Conservation (phyloP, 2,113 vertebrate genomes). For the Lophius piscatorius region DNA sequence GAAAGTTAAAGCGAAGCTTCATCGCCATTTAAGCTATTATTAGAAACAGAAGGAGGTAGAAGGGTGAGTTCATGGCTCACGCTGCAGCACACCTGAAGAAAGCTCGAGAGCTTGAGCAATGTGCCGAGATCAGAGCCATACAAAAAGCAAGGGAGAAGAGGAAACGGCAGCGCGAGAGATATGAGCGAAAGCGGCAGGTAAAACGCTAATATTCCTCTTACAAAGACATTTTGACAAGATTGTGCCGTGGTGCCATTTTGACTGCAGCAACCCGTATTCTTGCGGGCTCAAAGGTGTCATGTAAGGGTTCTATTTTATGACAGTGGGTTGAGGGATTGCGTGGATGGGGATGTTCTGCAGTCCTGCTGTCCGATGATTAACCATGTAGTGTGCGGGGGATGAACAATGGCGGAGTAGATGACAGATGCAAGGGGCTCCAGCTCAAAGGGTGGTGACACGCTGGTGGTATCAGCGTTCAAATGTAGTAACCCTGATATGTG, state of each 20-base stretch:
- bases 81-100: slow-evolving; percentile 97
- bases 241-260: background rate
- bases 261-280: background rate
- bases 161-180: slow-evolving; percentile 84
- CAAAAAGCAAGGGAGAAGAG: slow-evolving; percentile 88
- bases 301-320: background rate
- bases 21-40: background rate
- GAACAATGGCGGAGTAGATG: slow-evolving; percentile 3
- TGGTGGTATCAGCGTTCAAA: background rate
- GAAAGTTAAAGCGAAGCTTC: background rate
- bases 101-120: slow-evolving; percentile 89
- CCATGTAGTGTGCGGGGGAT: background rate
- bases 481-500: too few species aligned
- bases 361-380: slow-evolving; percentile 12
- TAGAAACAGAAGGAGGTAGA: background rate
- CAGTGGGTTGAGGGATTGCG: background rate
- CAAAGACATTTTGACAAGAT: background rate
- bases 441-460: background rate
- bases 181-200: slow-evolving; percentile 93
- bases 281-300: background rate
- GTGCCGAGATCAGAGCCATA: slow-evolving; percentile 75
- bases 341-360: slow-evolving; percentile 11
- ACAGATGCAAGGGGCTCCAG: slow-evolving; percentile 24
- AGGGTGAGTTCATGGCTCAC: slow-evolving; percentile 85
- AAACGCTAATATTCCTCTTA: slow-evolving; percentile 17